A percentile compares a stretch with the other conserved stretches of the same genome.
Conservation (phyloP, 92 coral and sea anemone species). For the Phymanthus crucifer region DNA sequence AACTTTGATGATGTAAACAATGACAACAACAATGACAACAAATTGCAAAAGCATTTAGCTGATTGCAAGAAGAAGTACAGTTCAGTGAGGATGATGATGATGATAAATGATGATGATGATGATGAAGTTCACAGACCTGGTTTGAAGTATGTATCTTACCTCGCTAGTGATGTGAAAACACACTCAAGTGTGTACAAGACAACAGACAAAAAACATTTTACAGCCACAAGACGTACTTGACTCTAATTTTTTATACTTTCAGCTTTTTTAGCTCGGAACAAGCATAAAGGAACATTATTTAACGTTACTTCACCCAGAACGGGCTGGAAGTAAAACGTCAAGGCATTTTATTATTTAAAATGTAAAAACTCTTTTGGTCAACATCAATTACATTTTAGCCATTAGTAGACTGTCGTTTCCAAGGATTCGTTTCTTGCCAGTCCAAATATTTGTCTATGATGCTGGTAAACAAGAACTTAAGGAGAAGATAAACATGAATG, state of each 20-base stretch:
- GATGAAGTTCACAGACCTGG: slow-evolving; percentile 30
- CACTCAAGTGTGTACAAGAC: slow-evolving; percentile 1
- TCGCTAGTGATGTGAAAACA: slow-evolving; percentile 15
- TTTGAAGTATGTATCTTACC: slow-evolving; percentile 19
- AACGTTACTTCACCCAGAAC: background rate
- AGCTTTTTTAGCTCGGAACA: background rate
- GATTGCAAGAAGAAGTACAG: too few relatives aligned
- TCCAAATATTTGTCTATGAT: background rate
- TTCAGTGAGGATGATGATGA: slow-evolving; percentile 8
- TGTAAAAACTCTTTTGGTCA: too few relatives aligned
- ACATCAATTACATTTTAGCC: too few relatives aligned
- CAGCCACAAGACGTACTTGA: background rate
- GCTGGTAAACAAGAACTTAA: background rate
- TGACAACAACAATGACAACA: too few relatives aligned
- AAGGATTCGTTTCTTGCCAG: background rate
- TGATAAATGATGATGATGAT: slow-evolving; percentile 49
- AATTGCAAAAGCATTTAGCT: too few relatives aligned
- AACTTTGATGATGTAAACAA: too few relatives aligned
- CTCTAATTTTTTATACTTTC: background rate
- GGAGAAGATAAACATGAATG: background rate
- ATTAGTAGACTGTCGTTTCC: too few relatives aligned
- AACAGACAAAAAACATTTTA: background rate
- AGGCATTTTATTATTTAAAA: too few relatives aligned
- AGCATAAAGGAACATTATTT: slow-evolving; percentile 6
- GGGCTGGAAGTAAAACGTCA: background rate